Evolutionary conservation across 1,140 invertebrate species (phyloP).

Genomic region (Neomicropteryx cornuta): DNA sequence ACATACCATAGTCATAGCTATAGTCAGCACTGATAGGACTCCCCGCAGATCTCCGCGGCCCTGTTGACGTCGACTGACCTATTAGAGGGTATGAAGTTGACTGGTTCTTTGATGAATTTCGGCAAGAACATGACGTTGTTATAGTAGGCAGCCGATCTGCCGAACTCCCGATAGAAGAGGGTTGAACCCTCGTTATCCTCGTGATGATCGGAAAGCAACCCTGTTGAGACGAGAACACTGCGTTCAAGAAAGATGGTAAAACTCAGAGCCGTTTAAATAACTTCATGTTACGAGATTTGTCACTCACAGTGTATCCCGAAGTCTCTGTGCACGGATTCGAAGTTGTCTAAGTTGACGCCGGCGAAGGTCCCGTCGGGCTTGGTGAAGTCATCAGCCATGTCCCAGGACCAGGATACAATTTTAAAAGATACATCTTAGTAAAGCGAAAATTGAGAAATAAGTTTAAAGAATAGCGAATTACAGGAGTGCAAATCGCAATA

Average conservation of each 20-base stretch:
- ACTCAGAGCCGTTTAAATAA: background rate
- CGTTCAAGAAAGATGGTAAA: constrained; percentile 2
- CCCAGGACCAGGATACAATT: constrained; percentile 85
- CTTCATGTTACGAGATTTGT: background rate
- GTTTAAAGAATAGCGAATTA: no score
- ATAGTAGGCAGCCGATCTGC: constrained; percentile 67
- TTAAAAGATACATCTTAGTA: no score
- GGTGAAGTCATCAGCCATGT: constrained; percentile 70
- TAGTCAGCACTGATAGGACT: constrained; percentile 74
- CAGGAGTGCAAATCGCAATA: no score
- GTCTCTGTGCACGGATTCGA: constrained; percentile 60
- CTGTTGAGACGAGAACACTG: no score
- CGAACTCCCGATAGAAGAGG: constrained; percentile 69
- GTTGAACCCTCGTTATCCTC: constrained; percentile 55
- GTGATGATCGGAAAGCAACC: constrained; percentile 72
- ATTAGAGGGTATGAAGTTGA: constrained; percentile 62
- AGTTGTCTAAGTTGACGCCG: constrained; percentile 54
- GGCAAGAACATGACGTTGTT: constrained; percentile 68
- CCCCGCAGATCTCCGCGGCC: constrained; percentile 63
- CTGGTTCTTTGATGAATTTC: constrained; percentile 53
- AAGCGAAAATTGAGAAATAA: no score
- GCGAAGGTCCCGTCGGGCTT: constrained; percentile 59
- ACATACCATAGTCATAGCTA: constrained; percentile 85
- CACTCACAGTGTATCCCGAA: constrained; percentile 63
- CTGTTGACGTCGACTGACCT: constrained; percentile 49